Evolutionary conservation across 92 coral and sea anemone genomes (phyloP).

Genomic region (Paramuricea clavata): DNA sequence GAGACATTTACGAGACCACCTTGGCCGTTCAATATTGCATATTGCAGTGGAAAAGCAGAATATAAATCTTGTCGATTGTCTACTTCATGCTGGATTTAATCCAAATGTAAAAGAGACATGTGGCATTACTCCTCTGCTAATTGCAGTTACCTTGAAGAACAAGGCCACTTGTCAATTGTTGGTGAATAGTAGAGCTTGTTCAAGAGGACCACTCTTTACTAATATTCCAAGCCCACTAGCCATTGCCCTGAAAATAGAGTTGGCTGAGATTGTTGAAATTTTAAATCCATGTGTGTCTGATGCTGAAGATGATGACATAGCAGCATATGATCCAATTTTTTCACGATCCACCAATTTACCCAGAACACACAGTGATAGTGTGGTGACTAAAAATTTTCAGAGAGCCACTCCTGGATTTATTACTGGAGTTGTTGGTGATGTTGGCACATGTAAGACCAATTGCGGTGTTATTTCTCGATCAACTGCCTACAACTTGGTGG

Average conservation of each 20-base stretch:
- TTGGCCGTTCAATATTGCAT: conserved; percentile 29
- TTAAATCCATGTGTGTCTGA: conserved; percentile 53
- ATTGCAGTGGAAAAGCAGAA: conserved; percentile 29
- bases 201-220: conserved; percentile 50
- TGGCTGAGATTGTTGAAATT: conserved; percentile 51
- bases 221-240: conserved; percentile 58
- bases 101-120: conserved; percentile 31
- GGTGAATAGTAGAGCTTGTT: conserved; percentile 18
- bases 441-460: conserved; percentile 54
- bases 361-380: neutral
- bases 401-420: conserved; percentile 47
- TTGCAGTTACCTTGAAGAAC: conserved; percentile 10
- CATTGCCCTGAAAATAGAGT: conserved; percentile 58
- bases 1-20: conserved; percentile 2
- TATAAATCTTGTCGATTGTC: neutral
- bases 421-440: conserved; percentile 64
- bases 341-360: neutral
- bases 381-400: neutral
- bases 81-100: conserved; percentile 34
- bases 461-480: conserved; percentile 49
- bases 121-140: conserved; percentile 13
- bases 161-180: conserved; percentile 27
- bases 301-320: conserved; percentile 53
- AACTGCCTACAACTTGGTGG: conserved; percentile 55
- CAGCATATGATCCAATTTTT: conserved; percentile 54